Evolutionary conservation across 2,888 invertebrate genomes (phyloP).

Genomic region (Nephrocerus scutellatus): DNA sequence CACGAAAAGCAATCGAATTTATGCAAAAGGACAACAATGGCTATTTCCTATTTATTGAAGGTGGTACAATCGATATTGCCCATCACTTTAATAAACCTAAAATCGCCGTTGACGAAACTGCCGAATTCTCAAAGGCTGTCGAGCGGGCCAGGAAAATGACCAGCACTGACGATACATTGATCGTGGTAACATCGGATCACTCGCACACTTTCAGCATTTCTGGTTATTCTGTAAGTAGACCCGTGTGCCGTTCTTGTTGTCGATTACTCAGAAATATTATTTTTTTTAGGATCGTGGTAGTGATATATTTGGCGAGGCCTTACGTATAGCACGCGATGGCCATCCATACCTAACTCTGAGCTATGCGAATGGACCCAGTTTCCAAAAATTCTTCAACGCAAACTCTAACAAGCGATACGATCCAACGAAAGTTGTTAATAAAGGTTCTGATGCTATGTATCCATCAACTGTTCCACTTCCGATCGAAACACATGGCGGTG

Average conservation of each 20-base stretch:
- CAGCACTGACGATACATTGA: conserved; percentile 61
- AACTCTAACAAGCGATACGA: conserved; percentile 31
- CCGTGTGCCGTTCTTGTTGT: too few species aligned
- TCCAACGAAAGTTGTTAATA: conserved; percentile 31
- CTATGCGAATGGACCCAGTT: conserved; percentile 71
- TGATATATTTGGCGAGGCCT: conserved; percentile 34
- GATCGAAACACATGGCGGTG: conserved; percentile 66
- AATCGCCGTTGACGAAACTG: conserved; percentile 44
- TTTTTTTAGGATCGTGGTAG: conserved; percentile 30
- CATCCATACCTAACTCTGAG: conserved; percentile 60
- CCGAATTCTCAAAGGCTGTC: conserved; percentile 69
- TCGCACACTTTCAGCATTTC: conserved; percentile 68
- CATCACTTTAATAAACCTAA: conserved; percentile 41
- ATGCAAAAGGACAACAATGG: conserved; percentile 61
- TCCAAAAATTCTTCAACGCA: conserved; percentile 39
- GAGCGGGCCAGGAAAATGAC: conserved; percentile 57
- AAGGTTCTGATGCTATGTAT: conserved; percentile 41
- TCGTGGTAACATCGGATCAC: conserved; percentile 77
- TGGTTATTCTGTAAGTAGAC: conserved; percentile 61
- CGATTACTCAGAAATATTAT: too few species aligned
- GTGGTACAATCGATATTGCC: conserved; percentile 47
- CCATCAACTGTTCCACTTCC: conserved; percentile 52
- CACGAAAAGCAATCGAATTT: conserved; percentile 64
- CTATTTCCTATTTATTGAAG: conserved; percentile 72
- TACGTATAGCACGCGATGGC: conserved; percentile 49